Evolutionary conservation across 2,888 invertebrate genomes (phyloP), one percentile per base, ranked within the genome.

Genomic region (Cistogaster globosa): DNA sequence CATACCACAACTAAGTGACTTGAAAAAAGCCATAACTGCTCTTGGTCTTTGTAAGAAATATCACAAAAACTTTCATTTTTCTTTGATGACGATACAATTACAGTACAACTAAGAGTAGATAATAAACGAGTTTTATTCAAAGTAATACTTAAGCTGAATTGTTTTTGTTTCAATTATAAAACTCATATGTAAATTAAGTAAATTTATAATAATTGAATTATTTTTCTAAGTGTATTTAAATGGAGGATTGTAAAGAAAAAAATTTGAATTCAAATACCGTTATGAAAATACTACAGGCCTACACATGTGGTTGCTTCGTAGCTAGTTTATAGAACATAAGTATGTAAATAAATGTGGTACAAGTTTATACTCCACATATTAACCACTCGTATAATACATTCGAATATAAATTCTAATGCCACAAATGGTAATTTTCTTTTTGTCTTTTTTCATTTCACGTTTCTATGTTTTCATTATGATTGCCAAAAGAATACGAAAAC

Each of bases 221-320:
- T 8, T 32, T 32, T 32, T 32, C 32, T 32, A 7, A 32, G 32
- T 32, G 32, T 32, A 36, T 26, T 58, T 22, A 22, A 32, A 62
- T 48, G 45, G 48, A 48, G 48, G 12, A 63, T 57, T 53, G 20
- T 20, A 55, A 75, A 53, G 53, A 38, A 48, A 63, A 77, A 72
- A 74, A 82, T 81, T 85, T 82, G 78, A 85, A 85, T 85, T 85
- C 84, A 81, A 85, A 85, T 78, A 20, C 82, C 53, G 85, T 78
- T 85, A 82, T 75, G 78, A 75, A 78, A 78, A 79, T 69, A 65
- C 58, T 71, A 75, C 65, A 75, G 45, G 62, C 58, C 48, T 67
- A 58, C 82, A 85, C 82, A 85, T 85, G 78, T 85, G 82, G 62
- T 51, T 76, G 62, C 71, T 58, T 69, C 55, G 38, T 68, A 22